Base-by-base conservation (phyloP, 2,888 invertebrate species). In the Acrobeloides nanus region DNA sequence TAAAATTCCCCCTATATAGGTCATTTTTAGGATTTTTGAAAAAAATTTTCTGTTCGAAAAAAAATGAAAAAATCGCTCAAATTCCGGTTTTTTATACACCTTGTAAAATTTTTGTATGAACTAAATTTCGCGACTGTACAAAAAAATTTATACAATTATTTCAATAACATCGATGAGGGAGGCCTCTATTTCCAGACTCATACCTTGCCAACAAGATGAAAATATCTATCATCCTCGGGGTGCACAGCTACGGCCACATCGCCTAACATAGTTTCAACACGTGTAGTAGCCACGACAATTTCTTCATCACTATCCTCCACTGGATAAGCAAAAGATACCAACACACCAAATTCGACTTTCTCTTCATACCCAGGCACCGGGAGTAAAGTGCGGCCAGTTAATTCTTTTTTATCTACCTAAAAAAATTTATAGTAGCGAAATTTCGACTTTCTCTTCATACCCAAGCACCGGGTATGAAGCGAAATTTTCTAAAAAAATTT, bases 211-310 rank as follows among this genome's bases (percentile, higher is more conserved):
- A 71, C 56, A n/a, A 68, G 55, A 48, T 71, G 67, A 29, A 59
- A 59, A 51, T 72, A 97, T 64, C 95, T 82, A n/a, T 68, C 66
- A 75, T 97, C 92, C 1, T 85, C 80, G 0, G 97, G 95, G 78
- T 99, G 86, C 0, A 99, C 92, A n/a, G 95, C 95, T 1, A 99
- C 84, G 0, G 90, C 97, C 0, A 89, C 86, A 75, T 99, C 97
- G 1, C 95, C 81, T 10, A 97, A 78, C 88, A 99, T 93, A 1
- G 97, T 99, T 79, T 99, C 97, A 23, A 93, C 84, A 67, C 97
- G 84, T 0, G 97, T 99, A 1, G 97, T 99, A 1, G 95, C 90
- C 23, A 99, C 93, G 45, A 88, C 80, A 32, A 92, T 80, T 76
- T 87, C 88, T 39, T 88, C 88, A 24, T 81, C 61, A 39, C 47